phyloP scores from a whole-genome alignment of 2,797 vertebrate genomes.

The Alca torda region DNA sequence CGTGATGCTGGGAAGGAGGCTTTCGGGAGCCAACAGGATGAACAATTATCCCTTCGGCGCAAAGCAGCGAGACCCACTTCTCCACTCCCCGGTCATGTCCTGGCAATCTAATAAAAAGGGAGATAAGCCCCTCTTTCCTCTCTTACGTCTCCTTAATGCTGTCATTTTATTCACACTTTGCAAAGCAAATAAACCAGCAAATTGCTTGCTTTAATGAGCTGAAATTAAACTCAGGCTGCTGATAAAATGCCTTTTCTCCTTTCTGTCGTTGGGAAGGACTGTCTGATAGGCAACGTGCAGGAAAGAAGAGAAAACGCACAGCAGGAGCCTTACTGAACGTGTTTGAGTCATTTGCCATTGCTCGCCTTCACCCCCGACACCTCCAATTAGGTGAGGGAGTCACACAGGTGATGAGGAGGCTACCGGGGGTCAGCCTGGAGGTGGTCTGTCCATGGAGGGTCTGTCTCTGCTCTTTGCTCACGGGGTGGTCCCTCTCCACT shows the following conservation, averaged over 20 bases:
- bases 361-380: background rate
- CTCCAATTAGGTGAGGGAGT: background rate
- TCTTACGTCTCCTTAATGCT: slow-evolving; percentile 61
- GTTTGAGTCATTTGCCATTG: background rate
- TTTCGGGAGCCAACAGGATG: background rate
- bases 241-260: slow-evolving; percentile 67
- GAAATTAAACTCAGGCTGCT: slow-evolving; percentile 71
- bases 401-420: background rate
- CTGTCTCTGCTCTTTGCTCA: background rate
- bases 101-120: slow-evolving; percentile 45
- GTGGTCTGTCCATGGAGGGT: background rate
- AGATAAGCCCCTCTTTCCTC: slow-evolving; percentile 67
- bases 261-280: slow-evolving; percentile 53
- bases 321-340: background rate
- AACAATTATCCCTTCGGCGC: background rate
- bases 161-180: slow-evolving; percentile 71
- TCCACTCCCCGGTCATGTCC: slow-evolving; percentile 53
- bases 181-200: slow-evolving; percentile 74
- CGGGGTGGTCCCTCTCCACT: background rate
- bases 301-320: slow-evolving; percentile 18
- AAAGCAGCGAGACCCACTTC: slow-evolving; percentile 20
- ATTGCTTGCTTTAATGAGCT: slow-evolving; percentile 74
- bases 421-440: background rate
- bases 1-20: background rate
- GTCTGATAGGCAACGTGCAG: background rate